A percentile compares a stretch with the other conserved stretches of the same genome.
phyloP scores from a whole-genome alignment of 2,113 vertebrate genomes.

The Lagopus leucura region DNA sequence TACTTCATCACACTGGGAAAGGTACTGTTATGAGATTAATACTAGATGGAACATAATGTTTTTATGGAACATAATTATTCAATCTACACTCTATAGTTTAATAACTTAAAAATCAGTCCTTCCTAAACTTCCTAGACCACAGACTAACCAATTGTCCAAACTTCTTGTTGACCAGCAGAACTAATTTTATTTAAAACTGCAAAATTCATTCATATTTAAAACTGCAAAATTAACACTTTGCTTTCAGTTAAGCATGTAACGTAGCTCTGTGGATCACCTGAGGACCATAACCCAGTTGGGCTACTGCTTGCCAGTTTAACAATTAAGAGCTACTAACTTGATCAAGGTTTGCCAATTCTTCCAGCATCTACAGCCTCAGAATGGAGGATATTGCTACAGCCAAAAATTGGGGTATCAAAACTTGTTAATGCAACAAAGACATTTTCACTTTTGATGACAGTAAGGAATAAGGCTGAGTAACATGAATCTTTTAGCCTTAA shows the following conservation, averaged over 20 bases:
- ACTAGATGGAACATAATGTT: neutral
- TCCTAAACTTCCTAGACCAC: neutral
- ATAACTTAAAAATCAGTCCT: neutral
- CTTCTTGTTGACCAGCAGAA: neutral
- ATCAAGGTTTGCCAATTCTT: neutral
- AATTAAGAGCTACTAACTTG: neutral
- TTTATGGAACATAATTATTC: neutral
- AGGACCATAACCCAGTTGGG: rapidly evolving
- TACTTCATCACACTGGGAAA: neutral
- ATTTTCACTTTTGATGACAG: neutral
- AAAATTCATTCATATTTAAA: neutral
- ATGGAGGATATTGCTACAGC: neutral
- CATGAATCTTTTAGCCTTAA: neutral
- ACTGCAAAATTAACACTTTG: neutral
- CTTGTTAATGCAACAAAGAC: neutral
- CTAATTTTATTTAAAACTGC: neutral
- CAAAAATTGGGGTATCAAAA: neutral
- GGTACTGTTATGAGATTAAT: neutral
- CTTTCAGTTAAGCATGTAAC: neutral
- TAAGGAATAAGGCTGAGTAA: neutral
- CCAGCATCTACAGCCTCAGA: neutral
- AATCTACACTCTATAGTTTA: neutral
- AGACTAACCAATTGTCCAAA: neutral
- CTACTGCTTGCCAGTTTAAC: neutral
- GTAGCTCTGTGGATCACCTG: neutral